Base-by-base conservation (phyloP, 1,140 invertebrate genomes). In the Caenorhabditis latens region DNA sequence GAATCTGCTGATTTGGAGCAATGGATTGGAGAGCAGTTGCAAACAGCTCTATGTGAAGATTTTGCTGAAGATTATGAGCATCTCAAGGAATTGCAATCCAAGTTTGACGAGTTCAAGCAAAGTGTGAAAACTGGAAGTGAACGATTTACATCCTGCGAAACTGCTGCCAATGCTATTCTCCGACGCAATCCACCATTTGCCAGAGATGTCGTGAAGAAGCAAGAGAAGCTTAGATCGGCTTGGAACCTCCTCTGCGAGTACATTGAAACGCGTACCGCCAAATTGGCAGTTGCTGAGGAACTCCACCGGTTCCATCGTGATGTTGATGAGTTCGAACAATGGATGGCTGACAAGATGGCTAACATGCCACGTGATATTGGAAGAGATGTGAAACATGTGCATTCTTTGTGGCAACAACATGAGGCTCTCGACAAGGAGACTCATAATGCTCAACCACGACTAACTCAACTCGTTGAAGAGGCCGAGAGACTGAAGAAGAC, bases 41-140 rank as follows among this genome's bases (percentile, higher is more conserved):
- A 96, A 89, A 95, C 95, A 0, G 97, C 97, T 9, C 95, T 95
- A 4, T 96, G 96, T 53, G 97, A 99, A 92, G 98, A 99, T 93
- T 99, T 97, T 93, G 97, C 97, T 8, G 96, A 97, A 92, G 97
- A 99, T 94, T 98, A 97, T 92, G 98, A 99, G 93, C 97, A 99
- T 94, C 93, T 98, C 43, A 93, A 97, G 93, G 94, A 96, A 50
- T 92, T 98, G 24, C 95, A 96, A 91, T 95, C 95, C 42, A 98
- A 98, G 94, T 99, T 99, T 93, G 96, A 98, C 90, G 97, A 99
- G 92, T 95, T 99, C 83, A 97, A 97, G 90, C 96, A 97, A 90
- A 94, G 95, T 83, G 95, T 99, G 21, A 96, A 98, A 91, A 95
- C 96, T 50, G 97, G 97, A 1, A 95, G 96, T 0, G 97, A 99